These are phyloP conservation scores for Sclerodermus sp. DNA, from an alignment of 2,888 invertebrate species.

Conservation along the genomic window DNA sequence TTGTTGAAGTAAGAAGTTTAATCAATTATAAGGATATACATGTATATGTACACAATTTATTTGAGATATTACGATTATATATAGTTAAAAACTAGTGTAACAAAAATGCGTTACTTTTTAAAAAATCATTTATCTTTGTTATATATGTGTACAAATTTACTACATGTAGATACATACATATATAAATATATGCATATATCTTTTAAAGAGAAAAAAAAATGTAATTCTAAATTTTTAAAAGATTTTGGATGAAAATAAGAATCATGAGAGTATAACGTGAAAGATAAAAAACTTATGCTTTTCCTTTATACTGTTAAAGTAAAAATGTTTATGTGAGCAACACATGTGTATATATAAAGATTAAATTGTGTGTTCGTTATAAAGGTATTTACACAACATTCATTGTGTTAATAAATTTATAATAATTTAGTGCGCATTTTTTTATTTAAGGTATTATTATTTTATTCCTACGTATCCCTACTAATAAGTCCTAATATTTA, in stretches of 20 bases:
- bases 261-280: neutral
- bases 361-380: too few relatives aligned
- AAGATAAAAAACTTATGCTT: constrained; percentile 6
- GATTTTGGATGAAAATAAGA: neutral
- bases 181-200: neutral
- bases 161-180: too few relatives aligned
- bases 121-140: too few relatives aligned
- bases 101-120: too few relatives aligned
- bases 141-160: too few relatives aligned
- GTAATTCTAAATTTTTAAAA: constrained; percentile 1
- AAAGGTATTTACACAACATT: constrained; percentile 11
- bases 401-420: constrained; percentile 47
- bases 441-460: constrained; percentile 40
- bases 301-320: constrained; percentile 10
- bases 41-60: constrained; percentile 1
- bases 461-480: constrained; percentile 36
- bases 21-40: constrained; percentile 8
- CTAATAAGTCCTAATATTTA: constrained; percentile 18
- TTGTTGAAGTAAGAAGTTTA: constrained; percentile 23
- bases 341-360: constrained; percentile 8
- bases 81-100: too few relatives aligned
- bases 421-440: constrained; percentile 44
- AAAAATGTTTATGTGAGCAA: neutral
- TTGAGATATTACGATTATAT: too few relatives aligned
- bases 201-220: neutral